Base-by-base conservation (phyloP, 2,113 vertebrate species). In the Antechinus flavipes region DNA sequence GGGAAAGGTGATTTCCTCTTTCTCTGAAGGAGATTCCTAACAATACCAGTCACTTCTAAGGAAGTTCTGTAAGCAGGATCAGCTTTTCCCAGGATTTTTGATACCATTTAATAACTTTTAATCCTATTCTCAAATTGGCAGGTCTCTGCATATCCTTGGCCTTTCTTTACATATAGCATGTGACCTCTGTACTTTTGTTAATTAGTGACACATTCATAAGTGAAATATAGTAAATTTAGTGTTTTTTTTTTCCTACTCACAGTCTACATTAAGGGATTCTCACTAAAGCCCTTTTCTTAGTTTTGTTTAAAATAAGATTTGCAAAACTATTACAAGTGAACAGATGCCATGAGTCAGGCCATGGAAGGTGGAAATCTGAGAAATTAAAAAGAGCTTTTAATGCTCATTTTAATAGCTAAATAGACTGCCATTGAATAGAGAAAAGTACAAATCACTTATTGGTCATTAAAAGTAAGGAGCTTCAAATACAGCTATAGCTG, bases 351-450 rank as follows among this genome's bases (percentile, higher is more conserved):
- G 90, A 84, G n/a, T 84, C n/a, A 0, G 19, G 68, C 68, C 68
- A 84, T n/a, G 68, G 68, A 7, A 84, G 91, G 47, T 53, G 8
- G 53, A n/a, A 25, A 95, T 42, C 76, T 95, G 91, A 92, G 95
- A 96, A 95, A 91, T 91, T 92, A 90, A 92, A 61, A 52, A 26
- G 58, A 49, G n/a, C 1, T 84, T 84, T 84, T 84, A 84, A 58
- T 84, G 26, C 54, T 94, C 91, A 61, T 92, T 54, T 76, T 89
- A 0, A 19, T 30, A 68, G 30, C 24, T 92, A 91, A 96, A 93
- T 54, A 97, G n/a, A 89, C 3, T 76, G 50, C 95, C 16, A 8
- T 24, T 46, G 50, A 46, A 47, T 26, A 61, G 53, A 42, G 55
- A 91, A 58, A 49, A 94, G 49, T 91, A 14, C 55, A 12, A 91